Evolutionary conservation across 2,888 invertebrate species (phyloP).

Genomic region (Drosophila pseudotakahashii): DNA sequence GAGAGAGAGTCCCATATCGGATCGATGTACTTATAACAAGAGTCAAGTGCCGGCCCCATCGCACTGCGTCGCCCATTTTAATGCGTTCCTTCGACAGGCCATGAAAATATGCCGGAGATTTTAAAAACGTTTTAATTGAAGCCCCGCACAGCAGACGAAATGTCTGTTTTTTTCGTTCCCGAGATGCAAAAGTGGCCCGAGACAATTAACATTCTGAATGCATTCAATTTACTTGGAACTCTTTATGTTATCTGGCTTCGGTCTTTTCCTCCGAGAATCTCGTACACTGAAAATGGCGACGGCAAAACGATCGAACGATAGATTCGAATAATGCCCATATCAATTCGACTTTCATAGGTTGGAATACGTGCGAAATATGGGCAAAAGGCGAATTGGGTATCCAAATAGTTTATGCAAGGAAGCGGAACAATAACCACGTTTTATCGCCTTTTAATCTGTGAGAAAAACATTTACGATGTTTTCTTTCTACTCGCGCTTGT

Average conservation of each 20-base stretch:
- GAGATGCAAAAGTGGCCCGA: slow-evolving; percentile 70
- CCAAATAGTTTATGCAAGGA: slow-evolving; percentile 40
- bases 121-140: slow-evolving; percentile 79
- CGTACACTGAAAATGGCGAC: slow-evolving; percentile 53
- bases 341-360: slow-evolving; percentile 4
- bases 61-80: slow-evolving; percentile 74
- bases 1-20: slow-evolving; percentile 36
- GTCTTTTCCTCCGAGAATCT: slow-evolving; percentile 4
- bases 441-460: slow-evolving; percentile 47
- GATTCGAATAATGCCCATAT: slow-evolving; percentile 18
- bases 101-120: slow-evolving; percentile 79
- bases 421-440: slow-evolving; percentile 31
- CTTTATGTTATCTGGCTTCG: slow-evolving; percentile 26
- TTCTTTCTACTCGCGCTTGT: slow-evolving; percentile 17
- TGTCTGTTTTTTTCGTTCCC: slow-evolving; percentile 72
- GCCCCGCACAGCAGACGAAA: slow-evolving; percentile 66
- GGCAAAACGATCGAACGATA: slow-evolving; percentile 42
- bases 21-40: slow-evolving; percentile 71
- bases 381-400: slow-evolving; percentile 10
- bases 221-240: slow-evolving; percentile 69
- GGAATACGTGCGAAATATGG: slow-evolving; percentile 32
- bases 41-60: slow-evolving; percentile 63
- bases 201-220: slow-evolving; percentile 74
- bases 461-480: slow-evolving; percentile 50
- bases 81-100: slow-evolving; percentile 76